Evolutionary conservation across 2,113 vertebrate genomes (phyloP).

Genomic region (Saguinus imperator): DNA sequence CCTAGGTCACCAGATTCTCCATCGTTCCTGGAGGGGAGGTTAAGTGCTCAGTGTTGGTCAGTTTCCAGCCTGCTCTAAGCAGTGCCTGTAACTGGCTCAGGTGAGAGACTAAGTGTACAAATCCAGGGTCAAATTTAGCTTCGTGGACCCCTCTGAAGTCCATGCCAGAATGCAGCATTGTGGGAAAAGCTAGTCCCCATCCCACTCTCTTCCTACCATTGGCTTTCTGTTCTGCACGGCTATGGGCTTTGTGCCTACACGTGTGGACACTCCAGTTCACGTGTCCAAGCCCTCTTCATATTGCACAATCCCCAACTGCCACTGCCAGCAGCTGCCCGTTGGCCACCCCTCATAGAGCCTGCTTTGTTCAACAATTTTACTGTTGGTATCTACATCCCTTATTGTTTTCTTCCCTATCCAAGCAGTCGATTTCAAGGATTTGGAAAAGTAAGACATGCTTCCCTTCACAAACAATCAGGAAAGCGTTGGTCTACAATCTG

Average conservation of each 20-base stretch:
- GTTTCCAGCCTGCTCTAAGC: neutral
- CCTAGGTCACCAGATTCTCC: neutral
- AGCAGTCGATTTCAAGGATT: neutral
- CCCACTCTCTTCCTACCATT: neutral
- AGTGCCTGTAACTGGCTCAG: neutral
- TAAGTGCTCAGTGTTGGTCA: neutral
- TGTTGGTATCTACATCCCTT: neutral
- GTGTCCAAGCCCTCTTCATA: neutral
- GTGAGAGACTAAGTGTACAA: neutral
- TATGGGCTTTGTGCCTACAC: neutral
- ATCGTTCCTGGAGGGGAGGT: neutral
- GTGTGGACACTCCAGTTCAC: neutral
- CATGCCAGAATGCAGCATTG: neutral
- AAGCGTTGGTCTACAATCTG: neutral
- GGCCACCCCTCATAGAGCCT: neutral
- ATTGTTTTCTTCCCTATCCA: neutral
- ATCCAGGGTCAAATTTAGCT: neutral
- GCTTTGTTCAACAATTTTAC: neutral
- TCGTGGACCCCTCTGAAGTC: neutral
- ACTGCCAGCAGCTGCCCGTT: neutral
- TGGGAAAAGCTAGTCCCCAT: neutral
- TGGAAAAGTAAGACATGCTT: neutral
- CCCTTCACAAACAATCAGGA: neutral
- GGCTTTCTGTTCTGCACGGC: neutral
- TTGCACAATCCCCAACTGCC: accelerated